Base-by-base conservation (phyloP, 2,113 vertebrate species). In the Paramormyrops kingsleyae region DNA sequence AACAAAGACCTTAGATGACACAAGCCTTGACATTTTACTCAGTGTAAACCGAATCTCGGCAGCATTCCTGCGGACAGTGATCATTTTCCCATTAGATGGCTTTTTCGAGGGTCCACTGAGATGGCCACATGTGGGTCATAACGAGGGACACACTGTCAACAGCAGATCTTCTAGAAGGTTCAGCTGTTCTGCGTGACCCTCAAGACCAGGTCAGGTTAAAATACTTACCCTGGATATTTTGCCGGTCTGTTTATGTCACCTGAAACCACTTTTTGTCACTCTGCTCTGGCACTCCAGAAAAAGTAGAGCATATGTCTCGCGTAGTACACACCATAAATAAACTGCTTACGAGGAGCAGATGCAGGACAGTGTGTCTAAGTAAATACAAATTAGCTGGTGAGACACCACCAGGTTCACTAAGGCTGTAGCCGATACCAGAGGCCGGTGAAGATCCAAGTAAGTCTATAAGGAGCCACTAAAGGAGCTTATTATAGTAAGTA, bases 391-490 rank as follows among this genome's bases (percentile, higher is more conserved):
- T 92, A 59, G 5, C 46, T 19, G 74, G 50, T 49, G 89, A 89
- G 87, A 93, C 83, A 88, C 89, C 91, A 90, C 85, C 42, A 89
- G 91, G 8, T 87, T 89, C 39, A 42, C 35, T 35, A 1, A 74
- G 12, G 92, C 91, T 91, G 89, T 74, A 52, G 83, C 86, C 90
- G 89, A 91, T 90, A 89, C 70, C 49, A 39, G 44, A 56, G 83
- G 44, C 91, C 87, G 83, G 77, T 53, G 83, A 80, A 77, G 83
- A 89, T 92, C 90, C 4, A 3, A 27, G 89, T 84, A 2, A 31
- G 88, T 88, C 77, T 93, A 88, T 90, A 84, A 91, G 91, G 93
- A 93, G 90, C 90, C 59, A 24, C 49, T 47, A 93, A 93, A 95
- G 50, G 46, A 90, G 87, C 90, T 53, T 89, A 90, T 52, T 94